Conservation (phyloP, 2,888 invertebrate species). For the Rhorus exstirpatorius region DNA sequence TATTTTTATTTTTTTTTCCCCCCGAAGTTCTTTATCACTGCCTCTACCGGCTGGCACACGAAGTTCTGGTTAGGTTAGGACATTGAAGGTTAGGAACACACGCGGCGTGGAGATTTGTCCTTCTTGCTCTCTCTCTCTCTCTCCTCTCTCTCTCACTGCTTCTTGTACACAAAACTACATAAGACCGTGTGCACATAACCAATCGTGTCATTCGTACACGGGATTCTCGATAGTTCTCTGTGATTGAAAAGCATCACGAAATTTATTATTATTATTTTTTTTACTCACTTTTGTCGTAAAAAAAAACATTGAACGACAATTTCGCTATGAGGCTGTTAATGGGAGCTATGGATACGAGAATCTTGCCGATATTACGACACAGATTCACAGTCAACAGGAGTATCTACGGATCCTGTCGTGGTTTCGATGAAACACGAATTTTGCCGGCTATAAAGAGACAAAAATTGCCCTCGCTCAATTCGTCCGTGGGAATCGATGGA, state of each 20-base stretch:
- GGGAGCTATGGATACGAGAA: conserved; percentile 75
- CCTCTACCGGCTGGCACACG: too few relatives aligned
- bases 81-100: too few relatives aligned
- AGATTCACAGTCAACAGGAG: conserved; percentile 73
- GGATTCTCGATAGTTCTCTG: conserved; percentile 1
- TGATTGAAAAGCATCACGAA: neutral
- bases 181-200: neutral
- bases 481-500: conserved; percentile 42
- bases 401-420: conserved; percentile 71
- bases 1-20: too few relatives aligned
- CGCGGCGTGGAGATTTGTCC: too few relatives aligned
- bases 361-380: conserved; percentile 78
- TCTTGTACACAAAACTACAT: too few relatives aligned
- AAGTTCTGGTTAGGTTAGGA: too few relatives aligned
- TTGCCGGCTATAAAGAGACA: conserved; percentile 67
- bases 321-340: conserved; percentile 75
- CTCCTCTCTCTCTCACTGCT: too few relatives aligned
- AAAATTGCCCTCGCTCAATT: conserved; percentile 54
- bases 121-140: too few relatives aligned
- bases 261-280: neutral
- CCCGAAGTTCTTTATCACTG: too few relatives aligned
- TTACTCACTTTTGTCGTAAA: neutral
- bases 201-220: neutral
- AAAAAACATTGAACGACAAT: conserved; percentile 1
- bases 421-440: conserved; percentile 37